A percentile compares a stretch with the other conserved stretches of the same genome.
Evolutionary conservation across 1,140 invertebrate genomes (phyloP).

Genomic region (Plodia interpunctella): DNA sequence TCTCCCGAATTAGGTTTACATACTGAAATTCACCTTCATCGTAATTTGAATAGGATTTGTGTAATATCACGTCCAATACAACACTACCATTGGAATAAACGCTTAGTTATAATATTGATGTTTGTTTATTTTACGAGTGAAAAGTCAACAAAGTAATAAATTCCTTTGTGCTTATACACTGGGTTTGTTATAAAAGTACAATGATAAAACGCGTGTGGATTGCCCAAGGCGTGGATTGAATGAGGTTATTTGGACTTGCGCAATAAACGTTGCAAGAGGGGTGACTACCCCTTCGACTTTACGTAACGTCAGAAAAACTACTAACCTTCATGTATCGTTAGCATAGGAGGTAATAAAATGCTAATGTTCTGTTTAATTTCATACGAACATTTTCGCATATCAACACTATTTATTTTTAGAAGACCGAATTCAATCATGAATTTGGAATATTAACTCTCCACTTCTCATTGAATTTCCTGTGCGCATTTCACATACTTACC

Average conservation of each 20-base stretch:
- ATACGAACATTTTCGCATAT: neutral
- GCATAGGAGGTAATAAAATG: neutral
- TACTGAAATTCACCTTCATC: slow-evolving; percentile 15
- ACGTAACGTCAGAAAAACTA: neutral
- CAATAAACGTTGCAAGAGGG: slow-evolving; percentile 32
- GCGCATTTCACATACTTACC: no score
- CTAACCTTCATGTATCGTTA: neutral
- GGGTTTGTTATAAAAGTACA: slow-evolving; percentile 25
- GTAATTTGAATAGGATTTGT: neutral
- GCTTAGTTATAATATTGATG: slow-evolving; percentile 1
- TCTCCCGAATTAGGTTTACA: slow-evolving; percentile 25
- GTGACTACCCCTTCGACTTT: slow-evolving; percentile 15
- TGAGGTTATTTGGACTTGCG: slow-evolving; percentile 71
- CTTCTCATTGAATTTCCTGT: no score
- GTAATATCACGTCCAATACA: slow-evolving; percentile 1
- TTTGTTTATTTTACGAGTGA: neutral
- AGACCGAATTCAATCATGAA: no score
- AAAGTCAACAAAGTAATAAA: slow-evolving; percentile 10
- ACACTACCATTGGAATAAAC: slow-evolving; percentile 18
- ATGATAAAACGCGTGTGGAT: slow-evolving; percentile 39
- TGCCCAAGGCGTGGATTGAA: slow-evolving; percentile 58
- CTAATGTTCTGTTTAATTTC: neutral
- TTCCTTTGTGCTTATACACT: slow-evolving; percentile 22
- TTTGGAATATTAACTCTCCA: no score
- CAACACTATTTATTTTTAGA: no score